phyloP scores from a whole-genome alignment of 2,888 invertebrate species.

The Zaprionus obscuricornis region DNA sequence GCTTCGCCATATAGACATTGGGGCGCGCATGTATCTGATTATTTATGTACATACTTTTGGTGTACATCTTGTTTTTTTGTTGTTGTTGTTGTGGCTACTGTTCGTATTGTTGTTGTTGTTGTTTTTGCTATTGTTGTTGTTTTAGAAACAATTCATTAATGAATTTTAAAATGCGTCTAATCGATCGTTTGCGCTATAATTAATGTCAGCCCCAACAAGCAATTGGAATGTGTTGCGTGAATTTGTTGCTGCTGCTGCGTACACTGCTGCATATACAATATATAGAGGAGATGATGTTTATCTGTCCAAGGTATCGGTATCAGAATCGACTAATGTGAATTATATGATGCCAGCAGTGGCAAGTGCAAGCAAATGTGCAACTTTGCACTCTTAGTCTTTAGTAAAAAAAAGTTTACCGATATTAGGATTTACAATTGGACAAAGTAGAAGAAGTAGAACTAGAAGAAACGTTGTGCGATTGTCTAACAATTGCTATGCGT shows the following conservation, averaged over 20 bases:
- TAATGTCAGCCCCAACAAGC: constrained; percentile 66
- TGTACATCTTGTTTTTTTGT: constrained; percentile 23
- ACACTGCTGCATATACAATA: constrained; percentile 16
- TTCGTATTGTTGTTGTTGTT: constrained; percentile 35
- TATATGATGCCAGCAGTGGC: no score
- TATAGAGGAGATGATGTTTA: constrained; percentile 6
- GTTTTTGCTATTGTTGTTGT: constrained; percentile 46
- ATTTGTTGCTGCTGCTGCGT: constrained; percentile 27
- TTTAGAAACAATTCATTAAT: constrained; percentile 78
- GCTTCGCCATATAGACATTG: constrained; percentile 51
- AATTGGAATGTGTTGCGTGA: constrained; percentile 69
- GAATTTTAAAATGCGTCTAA: constrained; percentile 76
- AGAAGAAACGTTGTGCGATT: no score
- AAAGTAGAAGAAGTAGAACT: no score
- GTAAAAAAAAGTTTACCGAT: no score
- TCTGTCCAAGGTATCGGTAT: no score
- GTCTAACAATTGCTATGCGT: no score
- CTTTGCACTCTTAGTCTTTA: no score
- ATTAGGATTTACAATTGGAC: no score
- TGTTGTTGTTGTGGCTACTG: constrained; percentile 28
- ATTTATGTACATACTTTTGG: constrained; percentile 66
- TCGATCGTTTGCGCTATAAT: constrained; percentile 76
- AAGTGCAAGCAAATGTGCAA: no score
- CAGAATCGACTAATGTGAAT: no score
- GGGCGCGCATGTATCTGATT: constrained; percentile 51